Conservation (phyloP, 2,888 invertebrate genomes). For the Dasypogon diadema region DNA sequence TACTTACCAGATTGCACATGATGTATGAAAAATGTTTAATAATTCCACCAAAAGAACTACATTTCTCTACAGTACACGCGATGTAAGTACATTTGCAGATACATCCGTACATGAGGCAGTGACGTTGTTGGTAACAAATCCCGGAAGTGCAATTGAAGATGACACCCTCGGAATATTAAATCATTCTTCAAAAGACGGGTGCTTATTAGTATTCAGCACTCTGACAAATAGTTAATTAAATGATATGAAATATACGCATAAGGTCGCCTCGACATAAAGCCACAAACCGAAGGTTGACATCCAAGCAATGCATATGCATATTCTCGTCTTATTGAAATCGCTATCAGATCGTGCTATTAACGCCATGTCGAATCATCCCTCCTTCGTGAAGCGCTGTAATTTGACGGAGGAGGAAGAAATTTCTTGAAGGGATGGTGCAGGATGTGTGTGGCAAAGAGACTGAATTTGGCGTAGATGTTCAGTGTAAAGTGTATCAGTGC, state of each 20-base stretch:
- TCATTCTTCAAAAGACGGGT: not conserved
- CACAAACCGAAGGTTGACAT: not conserved
- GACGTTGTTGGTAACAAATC: too few species aligned
- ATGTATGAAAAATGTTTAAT: too few species aligned
- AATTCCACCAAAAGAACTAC: too few species aligned
- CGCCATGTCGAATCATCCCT: not conserved
- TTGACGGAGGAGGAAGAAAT: not conserved
- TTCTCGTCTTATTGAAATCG: too few species aligned
- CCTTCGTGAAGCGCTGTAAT: not conserved
- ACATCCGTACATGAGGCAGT: too few species aligned
- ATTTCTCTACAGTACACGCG: too few species aligned
- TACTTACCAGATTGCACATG: too few species aligned
- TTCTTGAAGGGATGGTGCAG: not conserved
- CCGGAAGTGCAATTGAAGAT: not conserved
- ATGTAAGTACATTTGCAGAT: too few species aligned
- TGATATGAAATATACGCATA: not conserved
- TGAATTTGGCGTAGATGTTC: not conserved
- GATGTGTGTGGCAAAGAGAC: not conserved
- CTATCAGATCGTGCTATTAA: not conserved
- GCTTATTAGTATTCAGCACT: not conserved
- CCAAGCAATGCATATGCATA: not conserved
- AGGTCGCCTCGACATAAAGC: not conserved
- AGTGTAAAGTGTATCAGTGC: not conserved
- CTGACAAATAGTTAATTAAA: not conserved
- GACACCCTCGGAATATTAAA: not conserved